Percentiles rank a stretch among this genome's conserved stretches.
Evolutionary conservation across 1,140 invertebrate species (phyloP).

Genomic region (Eriosoma lanigerum): DNA sequence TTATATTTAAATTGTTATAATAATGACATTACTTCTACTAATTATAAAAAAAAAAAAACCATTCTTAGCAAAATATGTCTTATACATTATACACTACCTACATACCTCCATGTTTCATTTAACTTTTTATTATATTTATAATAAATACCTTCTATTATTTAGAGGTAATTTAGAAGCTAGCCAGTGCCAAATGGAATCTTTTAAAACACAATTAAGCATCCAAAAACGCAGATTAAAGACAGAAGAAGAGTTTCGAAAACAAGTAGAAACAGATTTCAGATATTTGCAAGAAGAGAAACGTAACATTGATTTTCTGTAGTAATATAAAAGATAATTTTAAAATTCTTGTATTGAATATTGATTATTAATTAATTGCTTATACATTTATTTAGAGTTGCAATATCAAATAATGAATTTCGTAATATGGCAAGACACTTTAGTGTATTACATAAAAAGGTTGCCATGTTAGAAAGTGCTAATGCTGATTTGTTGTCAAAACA

Average conservation of each 20-base stretch:
- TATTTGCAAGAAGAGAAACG: conserved; percentile 57
- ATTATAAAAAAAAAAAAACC: no score
- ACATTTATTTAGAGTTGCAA: conserved; percentile 22
- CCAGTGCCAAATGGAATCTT: conserved; percentile 57
- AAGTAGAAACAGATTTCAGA: conserved; percentile 57
- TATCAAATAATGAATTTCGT: conserved; percentile 31
- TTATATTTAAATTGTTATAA: no score
- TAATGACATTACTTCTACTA: no score
- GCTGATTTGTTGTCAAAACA: conserved; percentile 57
- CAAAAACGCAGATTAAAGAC: conserved; percentile 56
- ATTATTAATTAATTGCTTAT: no score
- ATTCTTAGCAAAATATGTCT: no score
- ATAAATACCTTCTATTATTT: background rate
- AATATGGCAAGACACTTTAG: conserved; percentile 56
- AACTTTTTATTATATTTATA: background rate
- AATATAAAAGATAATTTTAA: background rate
- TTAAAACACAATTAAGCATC: conserved; percentile 57
- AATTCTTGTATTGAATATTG: background rate
- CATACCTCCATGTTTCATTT: no score
- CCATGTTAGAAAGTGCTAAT: conserved; percentile 57
- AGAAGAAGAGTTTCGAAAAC: conserved; percentile 58
- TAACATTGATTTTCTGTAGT: conserved; percentile 56
- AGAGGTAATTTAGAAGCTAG: conserved; percentile 57
- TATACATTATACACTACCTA: no score
- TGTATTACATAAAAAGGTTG: conserved; percentile 57